Evolutionary conservation across 1,140 invertebrate genomes (phyloP), one percentile per base, ranked within the genome.

Genomic region (Charaxes varanes): DNA sequence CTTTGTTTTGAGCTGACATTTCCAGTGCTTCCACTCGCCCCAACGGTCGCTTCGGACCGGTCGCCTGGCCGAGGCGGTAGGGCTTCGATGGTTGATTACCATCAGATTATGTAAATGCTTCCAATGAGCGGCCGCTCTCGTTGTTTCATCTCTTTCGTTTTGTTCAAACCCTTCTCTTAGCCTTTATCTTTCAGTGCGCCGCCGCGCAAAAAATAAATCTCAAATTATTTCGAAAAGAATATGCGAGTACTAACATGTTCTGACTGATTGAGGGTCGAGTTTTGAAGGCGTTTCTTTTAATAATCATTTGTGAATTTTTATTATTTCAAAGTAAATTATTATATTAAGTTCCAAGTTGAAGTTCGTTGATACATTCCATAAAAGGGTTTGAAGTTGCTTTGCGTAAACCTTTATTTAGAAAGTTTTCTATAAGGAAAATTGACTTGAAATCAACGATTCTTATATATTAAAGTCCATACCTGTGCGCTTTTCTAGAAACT

Each of bases 41-140:
- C 26, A 32, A 12, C 17, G 23, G 32, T 31, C 31, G 21, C 18
- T 33, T 18, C 14, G 46, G 41, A 52, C 50, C 59, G 56, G 43
- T 51, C 53, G 31, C 16, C 34, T 33, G 26, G 43, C 34, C 47
- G 45, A 50, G 35, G 62, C 50, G 54, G 56, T 62, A 53, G 56
- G 57, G 53, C 62, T 57, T 52, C 56, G 49, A 63, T 64, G 62
- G 76, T 78, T 82, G 78, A 80, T 82, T 80, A 78, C 69, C 71
- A 82, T 82, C 78, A 74, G 78, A 80, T 80, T 82, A 82, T 82
- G 76, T 76, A 80, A 83, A 83, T 82, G 62, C 69, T 62, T 51
- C 65, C 62, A 67, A 54, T 66, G 63, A 76, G 66, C 76, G 67
- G 69, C 63, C 70, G 71, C 72, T 72, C 71, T 71, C 63, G 57